These are phyloP conservation scores for Oryzias woworae DNA, from an alignment of 2,113 vertebrate species.

Conservation along the genomic window DNA sequence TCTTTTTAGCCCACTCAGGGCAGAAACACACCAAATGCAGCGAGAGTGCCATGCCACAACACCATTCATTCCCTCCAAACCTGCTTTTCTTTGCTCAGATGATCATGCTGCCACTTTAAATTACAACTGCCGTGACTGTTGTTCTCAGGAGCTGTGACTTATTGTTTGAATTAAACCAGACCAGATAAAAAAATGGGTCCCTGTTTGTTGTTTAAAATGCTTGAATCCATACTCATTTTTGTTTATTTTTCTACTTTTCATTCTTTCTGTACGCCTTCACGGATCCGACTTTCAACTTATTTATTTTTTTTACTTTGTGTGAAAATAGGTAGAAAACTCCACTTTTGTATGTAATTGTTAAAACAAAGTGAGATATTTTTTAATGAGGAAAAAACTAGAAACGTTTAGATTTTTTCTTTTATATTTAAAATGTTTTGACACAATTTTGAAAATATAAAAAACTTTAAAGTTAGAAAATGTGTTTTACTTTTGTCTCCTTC, in stretches of 20 bases:
- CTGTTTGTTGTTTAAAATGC: constrained; percentile 84
- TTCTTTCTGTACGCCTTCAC: constrained; percentile 49
- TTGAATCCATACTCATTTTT: constrained; percentile 70
- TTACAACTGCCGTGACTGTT: constrained; percentile 32
- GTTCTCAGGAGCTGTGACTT: constrained; percentile 24
- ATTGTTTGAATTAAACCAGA: constrained; percentile 31
- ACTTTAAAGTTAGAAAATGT: too few species aligned
- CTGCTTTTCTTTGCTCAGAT: constrained; percentile 38
- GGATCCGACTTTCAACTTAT: constrained; percentile 22
- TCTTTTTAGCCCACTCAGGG: constrained; percentile 59
- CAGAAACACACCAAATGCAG: constrained; percentile 70
- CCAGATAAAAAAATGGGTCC: constrained; percentile 1
- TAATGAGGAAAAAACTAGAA: too few species aligned
- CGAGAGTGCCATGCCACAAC: constrained; percentile 47
- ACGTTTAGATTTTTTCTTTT: too few species aligned
- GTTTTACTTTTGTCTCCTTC: too few species aligned
- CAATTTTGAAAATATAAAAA: too few species aligned
- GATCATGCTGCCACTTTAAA: constrained; percentile 50
- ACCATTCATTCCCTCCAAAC: constrained; percentile 51
- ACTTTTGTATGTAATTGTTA: too few species aligned
- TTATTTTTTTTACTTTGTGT: constrained; percentile 11
- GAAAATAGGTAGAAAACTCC: constrained; percentile 7
- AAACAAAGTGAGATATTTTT: too few species aligned
- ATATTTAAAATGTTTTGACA: too few species aligned
- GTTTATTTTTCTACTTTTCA: constrained; percentile 6